Percentiles rank a stretch among this genome's conserved stretches.
These are phyloP conservation scores for Agonopterix alstromeriana DNA, from an alignment of 2,888 invertebrate species.

Conservation along the genomic window DNA sequence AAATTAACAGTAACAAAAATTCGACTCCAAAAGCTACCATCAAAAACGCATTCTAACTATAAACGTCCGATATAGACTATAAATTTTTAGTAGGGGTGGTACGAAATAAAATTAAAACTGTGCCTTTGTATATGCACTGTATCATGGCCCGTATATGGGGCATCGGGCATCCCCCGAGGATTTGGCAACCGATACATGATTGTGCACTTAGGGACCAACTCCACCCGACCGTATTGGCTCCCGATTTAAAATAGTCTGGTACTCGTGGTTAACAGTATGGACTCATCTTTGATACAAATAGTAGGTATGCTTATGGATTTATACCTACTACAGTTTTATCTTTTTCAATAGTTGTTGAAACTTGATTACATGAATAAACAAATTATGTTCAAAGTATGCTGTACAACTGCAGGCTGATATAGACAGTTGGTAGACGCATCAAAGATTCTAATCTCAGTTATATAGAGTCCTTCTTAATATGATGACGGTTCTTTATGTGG, in stretches of 20 bases:
- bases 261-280: too few relatives aligned
- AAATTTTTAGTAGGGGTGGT: slow-evolving; percentile 41
- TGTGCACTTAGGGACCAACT: slow-evolving; percentile 58
- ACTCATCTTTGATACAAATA: too few relatives aligned
- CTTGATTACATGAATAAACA: too few relatives aligned
- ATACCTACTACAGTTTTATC: too few relatives aligned
- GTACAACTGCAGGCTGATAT: too few relatives aligned
- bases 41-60: slow-evolving; percentile 29
- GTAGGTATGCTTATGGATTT: too few relatives aligned
- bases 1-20: background rate
- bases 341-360: too few relatives aligned
- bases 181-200: slow-evolving; percentile 72
- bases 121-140: slow-evolving; percentile 44
- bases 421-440: too few relatives aligned
- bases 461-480: too few relatives aligned
- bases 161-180: slow-evolving; percentile 44
- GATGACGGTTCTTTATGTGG: too few relatives aligned
- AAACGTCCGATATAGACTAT: slow-evolving; percentile 48
- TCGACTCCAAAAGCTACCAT: slow-evolving; percentile 13
- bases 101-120: slow-evolving; percentile 64
- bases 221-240: slow-evolving; percentile 17
- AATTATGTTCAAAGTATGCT: too few relatives aligned
- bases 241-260: slow-evolving; percentile 13
- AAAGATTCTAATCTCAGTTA: too few relatives aligned
- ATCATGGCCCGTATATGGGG: slow-evolving; percentile 44